Conservation (phyloP, 2,888 invertebrate species). For the Acleris literana region DNA sequence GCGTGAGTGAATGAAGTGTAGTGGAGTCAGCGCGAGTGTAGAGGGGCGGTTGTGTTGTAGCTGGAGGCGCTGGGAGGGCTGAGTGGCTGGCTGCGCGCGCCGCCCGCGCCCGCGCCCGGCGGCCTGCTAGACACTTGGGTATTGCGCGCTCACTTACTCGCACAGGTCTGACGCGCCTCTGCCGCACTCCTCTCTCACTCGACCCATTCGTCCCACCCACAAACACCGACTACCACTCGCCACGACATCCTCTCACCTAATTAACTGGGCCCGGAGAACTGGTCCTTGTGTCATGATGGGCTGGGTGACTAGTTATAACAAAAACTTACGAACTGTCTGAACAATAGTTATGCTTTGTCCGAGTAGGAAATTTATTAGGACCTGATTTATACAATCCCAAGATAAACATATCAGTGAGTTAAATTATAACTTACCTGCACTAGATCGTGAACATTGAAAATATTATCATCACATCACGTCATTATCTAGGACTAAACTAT, state of each 20-base stretch:
- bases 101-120: constrained; percentile 71
- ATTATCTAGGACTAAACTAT: too few species aligned
- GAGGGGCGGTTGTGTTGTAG: constrained; percentile 73
- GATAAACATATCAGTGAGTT: too few species aligned
- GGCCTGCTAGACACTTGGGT: constrained; percentile 83
- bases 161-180: constrained; percentile 79
- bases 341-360: too few species aligned
- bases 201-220: constrained; percentile 7
- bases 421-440: too few species aligned
- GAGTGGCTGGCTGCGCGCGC: constrained; percentile 81
- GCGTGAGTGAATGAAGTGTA: constrained; percentile 23
- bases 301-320: too few species aligned
- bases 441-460: too few species aligned
- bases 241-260: constrained; percentile 2
- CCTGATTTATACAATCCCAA: too few species aligned
- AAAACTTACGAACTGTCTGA: too few species aligned
- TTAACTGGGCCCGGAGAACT: background rate
- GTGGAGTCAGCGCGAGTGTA: constrained; percentile 46
- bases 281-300: constrained; percentile 3
- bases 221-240: constrained; percentile 10
- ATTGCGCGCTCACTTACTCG: constrained; percentile 84
- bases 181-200: constrained; percentile 53
- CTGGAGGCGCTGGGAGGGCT: constrained; percentile 82
- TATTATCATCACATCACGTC: too few species aligned
- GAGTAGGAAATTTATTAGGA: too few species aligned